A percentile compares a stretch with the other conserved stretches of the same genome.
Evolutionary conservation across 35 echinoderm and acorn worm genomes (phyloP).

Genomic region (Amphiura filiformis): DNA sequence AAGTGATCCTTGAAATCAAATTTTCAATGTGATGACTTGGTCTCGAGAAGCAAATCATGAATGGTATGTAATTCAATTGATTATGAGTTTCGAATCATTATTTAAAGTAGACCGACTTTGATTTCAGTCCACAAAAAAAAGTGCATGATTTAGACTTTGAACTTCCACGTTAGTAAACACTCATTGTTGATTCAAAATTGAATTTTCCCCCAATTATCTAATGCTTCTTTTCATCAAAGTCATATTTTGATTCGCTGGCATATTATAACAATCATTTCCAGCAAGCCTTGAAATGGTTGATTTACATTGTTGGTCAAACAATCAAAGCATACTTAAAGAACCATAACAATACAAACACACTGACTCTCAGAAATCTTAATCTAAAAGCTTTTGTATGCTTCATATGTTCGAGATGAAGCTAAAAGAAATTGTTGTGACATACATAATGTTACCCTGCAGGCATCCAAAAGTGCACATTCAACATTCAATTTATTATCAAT

Average conservation of each 20-base stretch:
- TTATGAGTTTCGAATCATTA: neutral
- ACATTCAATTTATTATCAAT: neutral
- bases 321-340: neutral
- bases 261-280: neutral
- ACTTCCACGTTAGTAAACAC: neutral
- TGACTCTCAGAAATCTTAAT: neutral
- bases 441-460: neutral
- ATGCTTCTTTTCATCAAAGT: neutral
- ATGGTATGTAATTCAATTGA: neutral
- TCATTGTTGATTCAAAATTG: neutral
- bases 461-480: neutral
- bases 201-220: neutral
- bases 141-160: constrained; percentile 5
- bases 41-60: neutral
- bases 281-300: neutral
- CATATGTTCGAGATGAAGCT: neutral
- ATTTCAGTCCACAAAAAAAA: neutral
- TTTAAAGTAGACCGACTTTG: neutral
- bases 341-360: neutral
- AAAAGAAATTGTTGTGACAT: neutral
- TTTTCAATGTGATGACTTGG: neutral
- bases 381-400: neutral
- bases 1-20: neutral
- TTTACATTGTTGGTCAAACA: neutral
- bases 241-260: neutral